Conservation (phyloP, 1,140 invertebrate genomes). For the Scaptomyza montana region DNA sequence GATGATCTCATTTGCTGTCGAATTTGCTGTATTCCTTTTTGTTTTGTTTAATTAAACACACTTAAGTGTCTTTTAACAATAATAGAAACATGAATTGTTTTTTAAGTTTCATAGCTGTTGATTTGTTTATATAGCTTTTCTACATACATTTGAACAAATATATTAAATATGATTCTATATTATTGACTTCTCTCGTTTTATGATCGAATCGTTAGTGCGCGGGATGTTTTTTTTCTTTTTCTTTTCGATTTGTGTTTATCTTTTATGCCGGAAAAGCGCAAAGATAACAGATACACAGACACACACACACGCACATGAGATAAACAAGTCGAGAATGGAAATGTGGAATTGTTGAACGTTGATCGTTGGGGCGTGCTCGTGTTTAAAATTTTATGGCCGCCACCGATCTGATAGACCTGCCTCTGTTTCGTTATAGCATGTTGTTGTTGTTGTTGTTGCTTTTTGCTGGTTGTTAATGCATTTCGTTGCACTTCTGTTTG, state of each 20-base stretch:
- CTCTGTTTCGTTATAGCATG: slow-evolving; percentile 28
- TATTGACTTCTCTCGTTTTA: neutral
- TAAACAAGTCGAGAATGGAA: slow-evolving; percentile 51
- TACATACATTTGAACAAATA: neutral
- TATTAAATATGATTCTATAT: slow-evolving; percentile 9
- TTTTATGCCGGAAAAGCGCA: slow-evolving; percentile 64
- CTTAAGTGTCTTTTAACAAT: slow-evolving; percentile 26
- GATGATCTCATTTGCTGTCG: slow-evolving; percentile 47
- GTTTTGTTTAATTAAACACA: no score
- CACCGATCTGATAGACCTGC: slow-evolving; percentile 38
- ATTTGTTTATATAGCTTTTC: neutral
- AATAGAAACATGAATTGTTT: neutral
- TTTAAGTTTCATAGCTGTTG: neutral
- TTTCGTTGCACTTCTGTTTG: slow-evolving; percentile 55
- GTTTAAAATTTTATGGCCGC: slow-evolving; percentile 63
- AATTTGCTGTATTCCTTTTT: neutral
- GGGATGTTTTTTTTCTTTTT: neutral
- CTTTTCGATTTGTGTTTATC: slow-evolving; percentile 62
- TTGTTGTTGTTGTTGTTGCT: no score
- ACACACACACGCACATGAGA: slow-evolving; percentile 14
- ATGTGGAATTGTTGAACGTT: slow-evolving; percentile 27
- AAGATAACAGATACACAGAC: slow-evolving; percentile 54
- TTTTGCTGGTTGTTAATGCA: slow-evolving; percentile 53
- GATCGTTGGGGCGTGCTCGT: slow-evolving; percentile 69
- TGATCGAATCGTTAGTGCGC: neutral